Percentiles rank a stretch among this genome's conserved stretches.
Evolutionary conservation across 2,113 vertebrate species (phyloP).

Genomic region (Pungitius pungitius): DNA sequence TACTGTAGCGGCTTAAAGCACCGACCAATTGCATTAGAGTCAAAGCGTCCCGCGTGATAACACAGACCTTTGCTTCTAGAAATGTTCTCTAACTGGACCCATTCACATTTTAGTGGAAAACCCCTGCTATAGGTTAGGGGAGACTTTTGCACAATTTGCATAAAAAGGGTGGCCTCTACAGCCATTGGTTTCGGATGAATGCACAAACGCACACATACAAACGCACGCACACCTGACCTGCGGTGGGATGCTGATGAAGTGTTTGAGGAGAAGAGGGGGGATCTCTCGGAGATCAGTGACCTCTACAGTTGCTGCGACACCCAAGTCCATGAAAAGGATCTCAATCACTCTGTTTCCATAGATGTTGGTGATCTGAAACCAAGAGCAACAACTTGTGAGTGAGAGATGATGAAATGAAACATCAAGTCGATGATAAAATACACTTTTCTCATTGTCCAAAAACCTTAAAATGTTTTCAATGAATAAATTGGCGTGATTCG

Average conservation of each 20-base stretch:
- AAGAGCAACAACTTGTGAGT: background rate
- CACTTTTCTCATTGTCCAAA: background rate
- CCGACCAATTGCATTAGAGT: too few relatives aligned
- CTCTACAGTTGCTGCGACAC: constrained; percentile 87
- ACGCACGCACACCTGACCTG: constrained; percentile 81
- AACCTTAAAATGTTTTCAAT: background rate
- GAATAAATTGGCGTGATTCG: background rate
- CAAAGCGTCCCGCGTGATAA: too few relatives aligned
- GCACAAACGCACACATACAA: background rate
- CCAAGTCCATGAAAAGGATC: constrained; percentile 88
- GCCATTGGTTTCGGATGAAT: background rate
- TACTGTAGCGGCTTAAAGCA: too few relatives aligned
- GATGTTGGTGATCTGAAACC: constrained; percentile 86
- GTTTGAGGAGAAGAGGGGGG: constrained; percentile 83
- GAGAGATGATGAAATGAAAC: background rate
- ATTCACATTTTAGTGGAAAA: too few relatives aligned
- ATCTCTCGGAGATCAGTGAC: constrained; percentile 91
- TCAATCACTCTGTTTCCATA: constrained; percentile 88
- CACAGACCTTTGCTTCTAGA: too few relatives aligned
- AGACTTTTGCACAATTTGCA: too few relatives aligned
- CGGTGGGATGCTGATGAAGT: constrained; percentile 86
- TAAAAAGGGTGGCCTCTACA: background rate
- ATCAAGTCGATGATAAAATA: background rate
- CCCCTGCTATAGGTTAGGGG: too few relatives aligned
- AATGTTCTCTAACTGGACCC: too few relatives aligned